A percentile compares a stretch with the other conserved stretches of the same genome.
These are phyloP conservation scores for Drusus annulatus DNA, from an alignment of 1,140 invertebrate species.

Conservation along the genomic window DNA sequence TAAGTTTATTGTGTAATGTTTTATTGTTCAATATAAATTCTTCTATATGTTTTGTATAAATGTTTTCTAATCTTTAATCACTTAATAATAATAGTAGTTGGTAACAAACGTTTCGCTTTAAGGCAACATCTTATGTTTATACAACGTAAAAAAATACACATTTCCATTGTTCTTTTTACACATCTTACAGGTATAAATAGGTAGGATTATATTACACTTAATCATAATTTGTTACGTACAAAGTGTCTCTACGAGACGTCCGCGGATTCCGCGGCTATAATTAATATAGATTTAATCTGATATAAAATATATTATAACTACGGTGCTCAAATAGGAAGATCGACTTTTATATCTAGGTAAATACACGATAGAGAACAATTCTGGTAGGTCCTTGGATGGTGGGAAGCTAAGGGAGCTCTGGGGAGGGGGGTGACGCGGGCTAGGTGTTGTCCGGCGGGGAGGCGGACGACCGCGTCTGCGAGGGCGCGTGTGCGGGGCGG, in stretches of 20 bases:
- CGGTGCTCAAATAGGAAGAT: conserved; percentile 59
- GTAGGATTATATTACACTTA: conserved; percentile 59
- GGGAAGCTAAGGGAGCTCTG: conserved; percentile 56
- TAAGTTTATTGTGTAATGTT: conserved; percentile 50
- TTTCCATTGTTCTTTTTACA: conserved; percentile 52
- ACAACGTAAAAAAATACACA: conserved; percentile 54
- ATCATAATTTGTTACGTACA: conserved; percentile 59
- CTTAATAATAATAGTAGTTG: conserved; percentile 59
- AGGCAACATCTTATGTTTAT: conserved; percentile 59
- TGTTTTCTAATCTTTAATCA: conserved; percentile 57
- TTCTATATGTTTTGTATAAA: conserved; percentile 60
- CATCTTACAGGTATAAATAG: conserved; percentile 60
- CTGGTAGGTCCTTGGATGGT: conserved; percentile 66
- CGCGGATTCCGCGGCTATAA: conserved; percentile 31
- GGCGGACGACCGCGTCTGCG: conserved; percentile 25
- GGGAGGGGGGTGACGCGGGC: conserved; percentile 10
- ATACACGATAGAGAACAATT: conserved; percentile 53
- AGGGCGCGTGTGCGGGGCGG: conserved; percentile 43
- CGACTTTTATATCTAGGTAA: conserved; percentile 38
- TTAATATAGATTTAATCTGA: conserved; percentile 46
- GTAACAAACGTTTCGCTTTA: conserved; percentile 60
- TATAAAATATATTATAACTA: conserved; percentile 53
- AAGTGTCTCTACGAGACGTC: conserved; percentile 42
- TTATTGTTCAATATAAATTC: conserved; percentile 59
- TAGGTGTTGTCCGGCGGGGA: conserved; percentile 58